Base-by-base conservation (phyloP, 2,888 invertebrate species). In the Drosophila pseudotakahashii region DNA sequence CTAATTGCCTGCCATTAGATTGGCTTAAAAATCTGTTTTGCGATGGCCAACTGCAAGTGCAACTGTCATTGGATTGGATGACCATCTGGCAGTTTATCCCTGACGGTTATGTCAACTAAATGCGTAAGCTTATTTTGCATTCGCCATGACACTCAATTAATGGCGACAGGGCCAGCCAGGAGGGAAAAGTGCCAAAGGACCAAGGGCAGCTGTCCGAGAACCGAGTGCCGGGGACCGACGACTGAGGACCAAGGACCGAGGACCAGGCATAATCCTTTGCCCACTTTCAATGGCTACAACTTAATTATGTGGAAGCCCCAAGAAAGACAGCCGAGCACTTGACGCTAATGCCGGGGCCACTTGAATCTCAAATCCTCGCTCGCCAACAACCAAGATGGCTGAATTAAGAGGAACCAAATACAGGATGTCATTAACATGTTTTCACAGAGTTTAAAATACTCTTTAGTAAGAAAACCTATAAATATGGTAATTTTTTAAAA, bases 1-100 rank as follows among this genome's bases (percentile, higher is more conserved):
- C 75, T 81, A 81, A 81, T 81, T 79, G 77, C 47, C 53, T 45
- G 77, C 59, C 57, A 79, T 73, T 62, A 77, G 71, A 73, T 54
- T 64, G 67, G 82, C 81, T 84, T 81, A 79, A 62, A 71, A 81
- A 76, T 71, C 79, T 71, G 75, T 81, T 79, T 74, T 61, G 53
- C 58, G 50, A 71, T 53, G 32, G 53, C 62, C 47, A 64, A 67
- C 50, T 69, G 74, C 68, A 68, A 72, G 64, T 70, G 69, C 79
- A 79, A 60, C 58, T 53, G 54, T 44, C 73, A 57, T 36, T 50
- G 74, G 69, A 61, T 44, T 50, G 74, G 66, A 61, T 60, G 74
- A 30, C 62, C 62, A 61, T 61, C 44, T 71, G 67, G n/a, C 59
- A 67, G 37, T 66, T 53, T 67, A 78, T 69, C 73, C 58, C 66